Evolutionary conservation across 2,888 invertebrate species (phyloP).

Genomic region (Ethmia dodecea): DNA sequence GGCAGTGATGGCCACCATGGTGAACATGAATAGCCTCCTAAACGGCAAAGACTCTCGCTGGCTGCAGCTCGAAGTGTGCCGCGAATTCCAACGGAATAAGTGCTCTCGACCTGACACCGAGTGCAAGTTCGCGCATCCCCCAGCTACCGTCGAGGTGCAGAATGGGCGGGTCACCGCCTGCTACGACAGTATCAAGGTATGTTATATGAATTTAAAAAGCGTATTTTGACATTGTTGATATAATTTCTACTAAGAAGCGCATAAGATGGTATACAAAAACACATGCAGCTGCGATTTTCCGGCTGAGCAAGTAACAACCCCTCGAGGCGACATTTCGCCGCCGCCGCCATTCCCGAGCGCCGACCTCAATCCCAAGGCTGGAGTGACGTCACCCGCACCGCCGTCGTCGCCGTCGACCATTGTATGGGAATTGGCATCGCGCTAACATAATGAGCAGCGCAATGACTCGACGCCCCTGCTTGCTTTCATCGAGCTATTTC

Average conservation of each 20-base stretch:
- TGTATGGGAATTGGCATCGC: slow-evolving; percentile 63
- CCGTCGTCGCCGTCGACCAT: slow-evolving; percentile 39
- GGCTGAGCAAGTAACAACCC: slow-evolving; percentile 43
- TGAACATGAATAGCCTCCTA: slow-evolving; percentile 97
- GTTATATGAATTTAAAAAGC: slow-evolving; percentile 35
- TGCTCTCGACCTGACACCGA: slow-evolving; percentile 99
- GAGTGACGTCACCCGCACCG: slow-evolving; percentile 63
- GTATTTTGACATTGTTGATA: neutral
- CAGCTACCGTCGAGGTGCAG: slow-evolving; percentile 99
- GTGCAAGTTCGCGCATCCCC: slow-evolving; percentile 99
- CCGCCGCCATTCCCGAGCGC: slow-evolving; percentile 57
- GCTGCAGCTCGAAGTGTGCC: slow-evolving; percentile 99
- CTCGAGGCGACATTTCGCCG: slow-evolving; percentile 63
- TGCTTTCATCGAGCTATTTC: slow-evolving; percentile 13
- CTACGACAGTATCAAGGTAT: slow-evolving; percentile 99
- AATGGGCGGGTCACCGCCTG: slow-evolving; percentile 99
- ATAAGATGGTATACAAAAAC: slow-evolving; percentile 26
- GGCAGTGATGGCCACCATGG: slow-evolving; percentile 86
- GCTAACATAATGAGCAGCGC: slow-evolving; percentile 57
- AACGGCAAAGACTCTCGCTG: slow-evolving; percentile 99
- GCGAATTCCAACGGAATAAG: slow-evolving; percentile 99
- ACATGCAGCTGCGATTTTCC: slow-evolving; percentile 40
- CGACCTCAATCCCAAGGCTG: slow-evolving; percentile 72
- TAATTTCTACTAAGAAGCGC: slow-evolving; percentile 2
- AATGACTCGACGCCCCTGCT: slow-evolving; percentile 44